Evolutionary conservation across 2,113 vertebrate genomes (phyloP).

Genomic region (Aptenodytes patagonicus): DNA sequence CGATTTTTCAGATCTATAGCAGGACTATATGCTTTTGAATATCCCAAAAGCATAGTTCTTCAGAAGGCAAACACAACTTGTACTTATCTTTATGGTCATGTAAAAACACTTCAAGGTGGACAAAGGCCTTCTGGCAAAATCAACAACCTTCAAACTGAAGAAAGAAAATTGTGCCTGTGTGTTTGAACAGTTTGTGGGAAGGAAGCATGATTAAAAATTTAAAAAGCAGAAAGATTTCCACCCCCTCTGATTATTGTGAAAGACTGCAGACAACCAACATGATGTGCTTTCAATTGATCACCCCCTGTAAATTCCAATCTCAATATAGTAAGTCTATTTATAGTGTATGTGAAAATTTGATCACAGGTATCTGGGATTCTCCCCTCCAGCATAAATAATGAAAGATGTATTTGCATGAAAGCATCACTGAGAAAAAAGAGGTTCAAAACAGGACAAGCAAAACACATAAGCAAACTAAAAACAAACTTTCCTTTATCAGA

Average conservation of each 20-base stretch:
- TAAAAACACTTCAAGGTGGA: slow-evolving; percentile 14
- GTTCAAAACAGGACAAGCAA: background rate
- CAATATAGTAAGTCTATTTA: background rate
- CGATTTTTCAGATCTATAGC: background rate
- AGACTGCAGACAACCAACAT: background rate
- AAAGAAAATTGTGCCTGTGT: background rate
- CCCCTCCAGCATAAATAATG: background rate
- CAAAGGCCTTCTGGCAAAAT: background rate
- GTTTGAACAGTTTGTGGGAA: background rate
- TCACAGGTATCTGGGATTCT: background rate
- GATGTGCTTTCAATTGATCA: background rate
- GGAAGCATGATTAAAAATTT: background rate
- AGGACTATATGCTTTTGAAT: background rate
- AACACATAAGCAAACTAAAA: background rate
- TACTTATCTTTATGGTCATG: background rate
- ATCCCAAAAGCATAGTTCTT: background rate
- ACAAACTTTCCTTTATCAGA: background rate
- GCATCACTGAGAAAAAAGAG: background rate
- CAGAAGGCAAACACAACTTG: background rate
- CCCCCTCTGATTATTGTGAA: background rate
- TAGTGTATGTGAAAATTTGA: background rate
- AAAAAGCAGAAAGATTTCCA: background rate
- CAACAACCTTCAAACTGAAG: background rate
- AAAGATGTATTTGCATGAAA: background rate
- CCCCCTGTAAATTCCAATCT: background rate